These are phyloP conservation scores for Lithobates pipiens DNA, from an alignment of 2,797 vertebrate species.

Conservation along the genomic window DNA sequence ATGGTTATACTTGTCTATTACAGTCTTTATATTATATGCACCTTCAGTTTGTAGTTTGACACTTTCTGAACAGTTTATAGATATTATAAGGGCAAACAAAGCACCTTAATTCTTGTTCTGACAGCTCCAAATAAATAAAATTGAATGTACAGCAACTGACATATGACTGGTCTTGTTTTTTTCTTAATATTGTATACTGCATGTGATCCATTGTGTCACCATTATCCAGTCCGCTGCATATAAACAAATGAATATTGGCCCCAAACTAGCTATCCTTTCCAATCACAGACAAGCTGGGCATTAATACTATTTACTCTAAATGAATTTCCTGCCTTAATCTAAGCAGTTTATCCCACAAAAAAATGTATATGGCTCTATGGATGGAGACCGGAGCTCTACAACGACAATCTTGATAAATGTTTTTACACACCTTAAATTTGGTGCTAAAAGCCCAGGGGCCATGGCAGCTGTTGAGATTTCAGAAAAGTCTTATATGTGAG, in stretches of 20 bases:
- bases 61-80: too few species aligned
- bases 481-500: constrained; percentile 74
- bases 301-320: constrained; percentile 66
- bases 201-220: too few species aligned
- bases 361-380: constrained; percentile 65
- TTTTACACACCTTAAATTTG: constrained; percentile 79
- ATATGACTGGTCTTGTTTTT: too few species aligned
- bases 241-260: background rate
- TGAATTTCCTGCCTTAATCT: constrained; percentile 57
- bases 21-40: too few species aligned
- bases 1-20: too few species aligned
- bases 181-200: too few species aligned
- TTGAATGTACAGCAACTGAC: too few species aligned
- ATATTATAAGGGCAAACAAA: too few species aligned
- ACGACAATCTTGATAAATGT: constrained; percentile 74
- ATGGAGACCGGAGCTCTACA: constrained; percentile 40
- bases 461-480: constrained; percentile 81
- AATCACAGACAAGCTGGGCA: constrained; percentile 41
- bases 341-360: constrained; percentile 63
- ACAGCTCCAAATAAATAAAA: too few species aligned
- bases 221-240: too few species aligned
- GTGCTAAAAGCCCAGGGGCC: constrained; percentile 85
- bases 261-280: background rate
- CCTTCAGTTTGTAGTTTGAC: too few species aligned
- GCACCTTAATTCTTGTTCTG: too few species aligned